phyloP scores from a whole-genome alignment of 2,888 invertebrate genomes.

The Minunthozetes semirufus region DNA sequence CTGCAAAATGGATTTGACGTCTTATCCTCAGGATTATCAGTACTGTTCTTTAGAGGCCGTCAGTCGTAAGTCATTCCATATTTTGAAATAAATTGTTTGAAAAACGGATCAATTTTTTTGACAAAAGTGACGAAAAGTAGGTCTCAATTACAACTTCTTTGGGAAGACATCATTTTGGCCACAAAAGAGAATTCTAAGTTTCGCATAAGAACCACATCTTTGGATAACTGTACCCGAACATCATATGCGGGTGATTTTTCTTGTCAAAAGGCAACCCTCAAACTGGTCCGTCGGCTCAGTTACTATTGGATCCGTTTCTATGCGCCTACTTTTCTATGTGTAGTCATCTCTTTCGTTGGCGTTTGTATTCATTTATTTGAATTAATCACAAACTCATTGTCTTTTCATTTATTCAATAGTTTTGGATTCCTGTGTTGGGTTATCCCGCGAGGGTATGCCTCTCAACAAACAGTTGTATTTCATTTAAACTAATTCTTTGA shows the following conservation, averaged over 20 bases:
- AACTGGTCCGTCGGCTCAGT: slow-evolving; percentile 32
- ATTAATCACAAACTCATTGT: neutral
- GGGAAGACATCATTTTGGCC: neutral
- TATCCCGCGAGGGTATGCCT: slow-evolving; percentile 32
- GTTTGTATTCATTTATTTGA: slow-evolving; percentile 23
- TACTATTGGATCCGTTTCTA: slow-evolving; percentile 37
- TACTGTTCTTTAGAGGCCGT: slow-evolving; percentile 33
- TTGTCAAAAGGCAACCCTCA: slow-evolving; percentile 28
- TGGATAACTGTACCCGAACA: neutral
- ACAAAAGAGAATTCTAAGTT: slow-evolving; percentile 32
- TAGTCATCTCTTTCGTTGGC: slow-evolving; percentile 32
- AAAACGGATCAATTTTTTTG: neutral
- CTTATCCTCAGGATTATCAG: slow-evolving; percentile 38
- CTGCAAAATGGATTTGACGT: slow-evolving; percentile 36
- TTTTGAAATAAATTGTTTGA: neutral
- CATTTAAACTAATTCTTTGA: neutral
- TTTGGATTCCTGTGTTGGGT: slow-evolving; percentile 23
- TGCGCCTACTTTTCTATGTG: slow-evolving; percentile 34
- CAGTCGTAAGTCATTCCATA: slow-evolving; percentile 26
- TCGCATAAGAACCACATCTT: slow-evolving; percentile 3
- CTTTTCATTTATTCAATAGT: neutral
- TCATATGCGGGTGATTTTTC: slow-evolving; percentile 16
- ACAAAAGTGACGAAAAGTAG: slow-evolving; percentile 8
- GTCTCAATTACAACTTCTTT: neutral
- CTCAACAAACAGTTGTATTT: neutral